These are phyloP conservation scores for Poecile montanus DNA, from an alignment of 2,797 vertebrate species.

Conservation along the genomic window DNA sequence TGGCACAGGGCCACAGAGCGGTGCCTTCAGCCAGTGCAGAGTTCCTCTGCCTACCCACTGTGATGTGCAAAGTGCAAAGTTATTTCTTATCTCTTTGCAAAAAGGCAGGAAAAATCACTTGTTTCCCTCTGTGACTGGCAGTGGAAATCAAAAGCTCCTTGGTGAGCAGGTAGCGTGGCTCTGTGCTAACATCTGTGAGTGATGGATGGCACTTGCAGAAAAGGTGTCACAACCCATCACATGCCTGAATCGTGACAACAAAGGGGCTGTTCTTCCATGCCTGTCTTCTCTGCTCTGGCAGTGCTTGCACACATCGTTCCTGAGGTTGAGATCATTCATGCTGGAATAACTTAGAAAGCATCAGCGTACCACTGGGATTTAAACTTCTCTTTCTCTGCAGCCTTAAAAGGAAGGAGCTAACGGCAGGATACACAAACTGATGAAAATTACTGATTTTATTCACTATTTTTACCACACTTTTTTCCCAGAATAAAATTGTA, in stretches of 20 bases:
- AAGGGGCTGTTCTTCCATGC: slow-evolving; percentile 1
- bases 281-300: slow-evolving; percentile 15
- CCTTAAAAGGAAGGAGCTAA: slow-evolving; percentile 57
- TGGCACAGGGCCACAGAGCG: not conserved
- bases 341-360: slow-evolving; percentile 33
- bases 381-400: not conserved
- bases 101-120: not conserved
- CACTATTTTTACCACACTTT: slow-evolving; percentile 26
- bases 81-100: not conserved
- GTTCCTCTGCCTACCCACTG: not conserved
- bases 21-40: not conserved
- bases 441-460: slow-evolving; percentile 49
- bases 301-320: not conserved
- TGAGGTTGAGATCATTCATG: slow-evolving; percentile 18
- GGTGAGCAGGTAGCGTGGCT: not conserved
- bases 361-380: not conserved
- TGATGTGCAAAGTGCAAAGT: not conserved
- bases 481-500: slow-evolving; percentile 6
- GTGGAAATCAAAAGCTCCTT: not conserved
- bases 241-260: not conserved
- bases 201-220: not conserved
- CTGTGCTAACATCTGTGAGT: not conserved
- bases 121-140: not conserved
- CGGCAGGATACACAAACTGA: slow-evolving; percentile 31
- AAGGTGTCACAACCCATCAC: not conserved